Conservation (phyloP, 2,888 invertebrate genomes). For the Micoletzkya japonica region DNA sequence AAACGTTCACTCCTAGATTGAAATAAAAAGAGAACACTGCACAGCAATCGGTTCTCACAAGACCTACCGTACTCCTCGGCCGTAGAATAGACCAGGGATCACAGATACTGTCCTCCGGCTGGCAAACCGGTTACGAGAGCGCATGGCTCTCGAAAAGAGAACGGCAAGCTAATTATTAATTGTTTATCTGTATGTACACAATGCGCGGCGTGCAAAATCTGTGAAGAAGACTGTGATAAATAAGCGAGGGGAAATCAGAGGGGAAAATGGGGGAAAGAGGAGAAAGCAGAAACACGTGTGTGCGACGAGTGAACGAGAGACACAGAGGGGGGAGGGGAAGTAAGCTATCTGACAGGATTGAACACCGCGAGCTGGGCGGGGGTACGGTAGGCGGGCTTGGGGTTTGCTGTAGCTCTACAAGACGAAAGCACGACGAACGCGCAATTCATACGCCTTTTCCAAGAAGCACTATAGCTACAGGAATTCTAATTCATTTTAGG, state of each 20-base stretch:
- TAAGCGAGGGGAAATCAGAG: constrained; percentile 2
- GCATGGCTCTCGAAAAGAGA: constrained; percentile 10
- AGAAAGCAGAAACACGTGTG: not conserved
- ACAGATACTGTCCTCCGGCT: constrained; percentile 11
- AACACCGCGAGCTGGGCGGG: not conserved
- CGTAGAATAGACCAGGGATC: not conserved
- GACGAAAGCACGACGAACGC: no score
- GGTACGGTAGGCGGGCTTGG: not conserved
- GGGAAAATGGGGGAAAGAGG: constrained; percentile 3
- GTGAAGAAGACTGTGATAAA: constrained; percentile 4
- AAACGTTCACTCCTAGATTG: no score
- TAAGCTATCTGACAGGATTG: not conserved
- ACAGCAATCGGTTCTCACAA: not conserved
- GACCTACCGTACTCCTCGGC: not conserved
- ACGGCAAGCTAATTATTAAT: not conserved
- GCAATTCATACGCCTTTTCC: no score
- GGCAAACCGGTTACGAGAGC: not conserved
- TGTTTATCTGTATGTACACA: constrained; percentile 13
- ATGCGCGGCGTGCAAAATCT: no score
- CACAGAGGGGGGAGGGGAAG: constrained; percentile 4
- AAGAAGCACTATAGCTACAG: no score
- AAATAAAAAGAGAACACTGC: not conserved
- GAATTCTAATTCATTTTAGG: no score
- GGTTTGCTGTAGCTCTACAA: no score
- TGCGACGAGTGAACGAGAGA: constrained; percentile 9